phyloP scores from a whole-genome alignment of 2,113 vertebrate species.

The Pantherophis guttatus region DNA sequence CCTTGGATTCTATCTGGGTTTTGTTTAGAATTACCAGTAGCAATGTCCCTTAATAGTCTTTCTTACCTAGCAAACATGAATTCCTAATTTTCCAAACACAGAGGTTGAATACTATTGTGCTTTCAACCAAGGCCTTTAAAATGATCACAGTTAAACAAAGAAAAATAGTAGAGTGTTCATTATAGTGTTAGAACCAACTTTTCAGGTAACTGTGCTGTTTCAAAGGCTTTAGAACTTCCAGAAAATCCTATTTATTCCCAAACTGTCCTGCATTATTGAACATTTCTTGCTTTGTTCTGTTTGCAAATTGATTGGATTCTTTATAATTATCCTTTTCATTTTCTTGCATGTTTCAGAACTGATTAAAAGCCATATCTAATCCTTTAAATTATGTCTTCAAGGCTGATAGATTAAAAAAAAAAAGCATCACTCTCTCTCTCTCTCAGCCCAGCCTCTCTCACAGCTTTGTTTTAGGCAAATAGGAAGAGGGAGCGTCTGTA shows the following conservation, averaged over 20 bases:
- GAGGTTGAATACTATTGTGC: neutral
- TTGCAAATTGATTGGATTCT: neutral
- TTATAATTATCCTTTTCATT: neutral
- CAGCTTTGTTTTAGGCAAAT: neutral
- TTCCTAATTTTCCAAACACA: neutral
- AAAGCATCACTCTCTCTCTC: neutral
- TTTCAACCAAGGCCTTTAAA: neutral
- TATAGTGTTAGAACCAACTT: neutral
- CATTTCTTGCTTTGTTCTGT: conserved; percentile 1
- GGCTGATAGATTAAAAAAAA: neutral
- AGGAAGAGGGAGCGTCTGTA: neutral
- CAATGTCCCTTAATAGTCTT: neutral
- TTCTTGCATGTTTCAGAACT: neutral
- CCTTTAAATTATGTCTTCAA: neutral
- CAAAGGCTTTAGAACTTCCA: neutral
- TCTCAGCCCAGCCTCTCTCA: neutral
- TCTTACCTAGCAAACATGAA: neutral
- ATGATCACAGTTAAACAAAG: neutral
- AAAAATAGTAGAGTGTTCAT: neutral
- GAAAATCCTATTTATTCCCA: conserved; percentile 2
- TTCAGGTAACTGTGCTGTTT: neutral
- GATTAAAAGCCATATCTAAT: neutral
- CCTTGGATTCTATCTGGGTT: neutral
- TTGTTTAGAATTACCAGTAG: neutral
- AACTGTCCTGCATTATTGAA: neutral